These are phyloP conservation scores for Macrophya annulata DNA, from an alignment of 2,888 invertebrate genomes.

Conservation along the genomic window DNA sequence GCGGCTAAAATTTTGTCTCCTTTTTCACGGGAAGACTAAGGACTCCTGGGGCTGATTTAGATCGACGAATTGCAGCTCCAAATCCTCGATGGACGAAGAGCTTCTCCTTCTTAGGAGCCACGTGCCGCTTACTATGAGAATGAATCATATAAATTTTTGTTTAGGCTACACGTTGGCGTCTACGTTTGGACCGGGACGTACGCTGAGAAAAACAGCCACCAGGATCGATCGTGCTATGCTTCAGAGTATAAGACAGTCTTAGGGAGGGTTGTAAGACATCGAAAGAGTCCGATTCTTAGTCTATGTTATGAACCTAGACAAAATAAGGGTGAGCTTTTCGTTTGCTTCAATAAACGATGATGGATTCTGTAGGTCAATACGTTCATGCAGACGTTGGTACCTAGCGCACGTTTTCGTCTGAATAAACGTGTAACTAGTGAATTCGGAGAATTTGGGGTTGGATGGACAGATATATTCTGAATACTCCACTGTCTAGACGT, in stretches of 20 bases:
- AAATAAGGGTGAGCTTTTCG: neutral
- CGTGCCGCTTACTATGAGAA: slow-evolving; percentile 16
- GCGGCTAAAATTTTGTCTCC: slow-evolving; percentile 47
- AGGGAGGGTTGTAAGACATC: neutral
- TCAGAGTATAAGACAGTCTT: neutral
- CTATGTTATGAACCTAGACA: neutral
- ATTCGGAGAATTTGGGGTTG: slow-evolving; percentile 26
- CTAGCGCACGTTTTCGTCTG: slow-evolving; percentile 1
- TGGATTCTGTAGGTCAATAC: neutral
- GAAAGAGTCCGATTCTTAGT: slow-evolving; percentile 11
- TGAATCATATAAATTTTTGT: slow-evolving; percentile 39
- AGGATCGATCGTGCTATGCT: slow-evolving; percentile 41
- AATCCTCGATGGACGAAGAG: slow-evolving; percentile 1
- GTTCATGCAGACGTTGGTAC: neutral
- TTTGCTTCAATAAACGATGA: neutral
- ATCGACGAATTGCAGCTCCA: slow-evolving; percentile 8
- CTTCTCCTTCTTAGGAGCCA: neutral
- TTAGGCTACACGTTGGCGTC: slow-evolving; percentile 18
- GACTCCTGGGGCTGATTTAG: slow-evolving; percentile 1
- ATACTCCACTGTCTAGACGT: slow-evolving; percentile 47
- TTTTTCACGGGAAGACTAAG: neutral
- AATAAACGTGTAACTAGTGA: slow-evolving; percentile 25
- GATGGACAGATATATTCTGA: neutral
- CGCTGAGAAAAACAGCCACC: slow-evolving; percentile 42
- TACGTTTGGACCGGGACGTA: neutral